Percentiles rank a stretch among this genome's conserved stretches.
Evolutionary conservation across 1,140 invertebrate species (phyloP).

Genomic region (Trichoplusia ni): DNA sequence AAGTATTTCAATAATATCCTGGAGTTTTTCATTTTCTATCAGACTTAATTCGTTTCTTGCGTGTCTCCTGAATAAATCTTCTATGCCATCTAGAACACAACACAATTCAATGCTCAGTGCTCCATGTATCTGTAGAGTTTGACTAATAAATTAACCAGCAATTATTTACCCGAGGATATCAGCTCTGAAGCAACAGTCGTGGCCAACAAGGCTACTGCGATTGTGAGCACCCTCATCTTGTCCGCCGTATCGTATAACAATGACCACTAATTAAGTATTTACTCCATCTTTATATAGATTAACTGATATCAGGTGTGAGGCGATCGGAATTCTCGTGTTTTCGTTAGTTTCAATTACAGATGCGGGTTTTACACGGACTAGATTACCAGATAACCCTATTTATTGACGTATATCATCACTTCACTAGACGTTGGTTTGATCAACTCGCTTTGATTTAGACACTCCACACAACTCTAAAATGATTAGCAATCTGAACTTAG

Average conservation of each 20-base stretch:
- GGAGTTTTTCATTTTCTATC: slow-evolving; percentile 39
- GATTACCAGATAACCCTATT: too few species aligned
- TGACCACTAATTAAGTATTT: slow-evolving; percentile 40
- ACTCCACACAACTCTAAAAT: too few species aligned
- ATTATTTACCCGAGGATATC: slow-evolving; percentile 51
- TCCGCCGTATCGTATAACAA: slow-evolving; percentile 27
- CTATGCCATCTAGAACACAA: slow-evolving; percentile 54
- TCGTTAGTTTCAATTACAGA: background rate
- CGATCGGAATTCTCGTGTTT: slow-evolving; percentile 5
- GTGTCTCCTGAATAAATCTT: slow-evolving; percentile 54
- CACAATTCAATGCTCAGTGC: background rate
- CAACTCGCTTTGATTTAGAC: too few species aligned
- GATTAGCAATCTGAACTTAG: too few species aligned
- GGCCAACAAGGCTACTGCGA: slow-evolving; percentile 46
- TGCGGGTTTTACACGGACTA: slow-evolving; percentile 5
- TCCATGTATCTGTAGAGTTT: too few species aligned
- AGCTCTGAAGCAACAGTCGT: slow-evolving; percentile 42
- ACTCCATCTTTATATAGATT: slow-evolving; percentile 29
- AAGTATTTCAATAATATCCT: slow-evolving; percentile 52
- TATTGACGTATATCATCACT: too few species aligned
- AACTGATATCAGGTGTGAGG: background rate
- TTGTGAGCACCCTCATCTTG: slow-evolving; percentile 56
- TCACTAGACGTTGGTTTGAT: too few species aligned
- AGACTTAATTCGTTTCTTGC: slow-evolving; percentile 46
- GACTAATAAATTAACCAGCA: background rate